Percentiles rank a stretch among this genome's conserved stretches.
These are phyloP conservation scores for Cryptoprocta ferox DNA, from an alignment of 2,797 vertebrate species.

Conservation along the genomic window DNA sequence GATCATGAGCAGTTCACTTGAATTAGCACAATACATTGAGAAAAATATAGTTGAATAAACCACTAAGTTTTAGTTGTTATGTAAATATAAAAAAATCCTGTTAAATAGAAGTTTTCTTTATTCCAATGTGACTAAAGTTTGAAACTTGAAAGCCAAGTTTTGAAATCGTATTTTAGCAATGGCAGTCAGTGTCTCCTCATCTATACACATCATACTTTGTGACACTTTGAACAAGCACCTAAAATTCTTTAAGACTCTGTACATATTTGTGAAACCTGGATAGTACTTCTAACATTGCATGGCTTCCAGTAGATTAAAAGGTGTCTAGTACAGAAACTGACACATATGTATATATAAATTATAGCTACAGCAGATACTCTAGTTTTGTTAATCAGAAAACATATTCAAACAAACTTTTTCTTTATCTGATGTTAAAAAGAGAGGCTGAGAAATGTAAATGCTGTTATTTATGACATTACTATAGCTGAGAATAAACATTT, in stretches of 20 bases:
- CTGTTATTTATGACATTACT: background rate
- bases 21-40: background rate
- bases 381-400: background rate
- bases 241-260: background rate
- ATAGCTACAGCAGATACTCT: background rate
- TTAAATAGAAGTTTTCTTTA: background rate
- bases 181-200: background rate
- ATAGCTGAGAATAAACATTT: background rate
- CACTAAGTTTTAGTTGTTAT: background rate
- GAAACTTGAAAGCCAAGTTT: background rate
- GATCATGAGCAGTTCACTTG: background rate
- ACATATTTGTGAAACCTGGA: background rate
- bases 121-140: background rate
- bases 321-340: background rate
- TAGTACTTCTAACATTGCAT: background rate
- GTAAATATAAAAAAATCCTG: background rate
- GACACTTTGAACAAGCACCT: background rate
- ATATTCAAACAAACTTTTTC: background rate
- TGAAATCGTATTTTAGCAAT: background rate
- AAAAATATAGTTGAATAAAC: background rate
- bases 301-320: background rate
- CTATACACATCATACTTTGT: background rate
- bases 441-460: background rate
- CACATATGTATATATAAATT: background rate
- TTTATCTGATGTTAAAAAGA: background rate